Conservation (phyloP, 2,797 vertebrate genomes). For the Phoebastria nigripes region DNA sequence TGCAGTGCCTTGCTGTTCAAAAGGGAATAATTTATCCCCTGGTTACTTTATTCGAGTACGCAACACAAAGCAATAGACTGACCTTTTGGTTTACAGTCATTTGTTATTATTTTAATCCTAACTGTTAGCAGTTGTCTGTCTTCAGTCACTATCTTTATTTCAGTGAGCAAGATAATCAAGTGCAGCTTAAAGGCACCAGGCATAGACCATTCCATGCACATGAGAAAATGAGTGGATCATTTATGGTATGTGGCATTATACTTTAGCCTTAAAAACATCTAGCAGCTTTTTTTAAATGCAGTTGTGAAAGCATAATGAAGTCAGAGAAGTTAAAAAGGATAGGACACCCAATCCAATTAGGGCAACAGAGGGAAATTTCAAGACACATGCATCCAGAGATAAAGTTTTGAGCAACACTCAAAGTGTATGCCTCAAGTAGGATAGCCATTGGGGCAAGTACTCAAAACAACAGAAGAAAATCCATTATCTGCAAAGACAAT, state of each 20-base stretch:
- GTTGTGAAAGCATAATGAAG: neutral
- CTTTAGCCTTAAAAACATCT: neutral
- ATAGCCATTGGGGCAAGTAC: neutral
- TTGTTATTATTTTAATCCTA: neutral
- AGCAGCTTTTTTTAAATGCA: neutral
- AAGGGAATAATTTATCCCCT: neutral
- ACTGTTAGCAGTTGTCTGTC: neutral
- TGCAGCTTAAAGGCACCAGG: neutral
- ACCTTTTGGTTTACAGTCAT: neutral
- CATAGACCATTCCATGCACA: neutral
- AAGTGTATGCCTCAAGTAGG: rapidly evolving
- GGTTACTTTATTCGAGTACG: neutral
- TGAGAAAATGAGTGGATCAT: neutral
- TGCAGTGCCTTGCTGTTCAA: neutral
- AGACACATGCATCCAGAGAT: neutral
- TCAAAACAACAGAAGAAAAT: neutral
- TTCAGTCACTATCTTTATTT: neutral
- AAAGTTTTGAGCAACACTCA: neutral
- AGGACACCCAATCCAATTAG: neutral
- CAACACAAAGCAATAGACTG: neutral
- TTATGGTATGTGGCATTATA: neutral
- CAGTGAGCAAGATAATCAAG: neutral
- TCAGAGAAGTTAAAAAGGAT: neutral
- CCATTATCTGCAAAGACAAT: neutral
- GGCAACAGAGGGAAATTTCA: neutral